phyloP scores from a whole-genome alignment of 2,888 invertebrate species.

The Sinohyriopsis cumingii region DNA sequence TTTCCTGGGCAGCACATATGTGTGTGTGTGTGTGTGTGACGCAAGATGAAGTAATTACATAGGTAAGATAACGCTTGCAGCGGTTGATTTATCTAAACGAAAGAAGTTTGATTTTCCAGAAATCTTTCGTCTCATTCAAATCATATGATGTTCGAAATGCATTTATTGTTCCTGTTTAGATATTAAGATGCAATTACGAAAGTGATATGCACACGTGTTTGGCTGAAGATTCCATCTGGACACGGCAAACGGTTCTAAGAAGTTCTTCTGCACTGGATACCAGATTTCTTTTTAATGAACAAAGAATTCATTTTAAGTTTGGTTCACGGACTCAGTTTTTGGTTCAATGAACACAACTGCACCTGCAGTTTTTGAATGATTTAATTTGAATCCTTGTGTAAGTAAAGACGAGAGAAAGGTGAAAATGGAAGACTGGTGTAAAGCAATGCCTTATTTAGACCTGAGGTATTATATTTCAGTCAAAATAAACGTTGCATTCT shows the following conservation, averaged over 20 bases:
- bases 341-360: conserved; percentile 63
- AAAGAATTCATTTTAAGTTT: conserved; percentile 69
- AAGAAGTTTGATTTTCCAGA: too few species aligned
- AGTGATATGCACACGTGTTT: too few species aligned
- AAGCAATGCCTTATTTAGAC: conserved; percentile 66
- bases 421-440: conserved; percentile 67
- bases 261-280: conserved; percentile 70
- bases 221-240: conserved; percentile 40
- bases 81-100: too few species aligned
- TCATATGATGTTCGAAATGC: too few species aligned
- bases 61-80: too few species aligned
- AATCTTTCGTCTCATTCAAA: too few species aligned
- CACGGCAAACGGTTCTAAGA: conserved; percentile 68
- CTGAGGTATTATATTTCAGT: conserved; percentile 66
- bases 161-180: too few species aligned
- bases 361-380: conserved; percentile 53
- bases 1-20: too few species aligned
- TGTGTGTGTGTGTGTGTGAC: too few species aligned
- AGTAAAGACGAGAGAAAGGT: conserved; percentile 62
- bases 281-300: conserved; percentile 71
- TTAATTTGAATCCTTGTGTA: conserved; percentile 50
- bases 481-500: conserved; percentile 66
- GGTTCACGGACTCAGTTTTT: conserved; percentile 69
- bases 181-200: too few species aligned
- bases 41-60: too few species aligned